Percentiles rank a stretch among this genome's conserved stretches.
Conservation (phyloP, 2,888 invertebrate genomes). For the Xylota sylvarum region DNA sequence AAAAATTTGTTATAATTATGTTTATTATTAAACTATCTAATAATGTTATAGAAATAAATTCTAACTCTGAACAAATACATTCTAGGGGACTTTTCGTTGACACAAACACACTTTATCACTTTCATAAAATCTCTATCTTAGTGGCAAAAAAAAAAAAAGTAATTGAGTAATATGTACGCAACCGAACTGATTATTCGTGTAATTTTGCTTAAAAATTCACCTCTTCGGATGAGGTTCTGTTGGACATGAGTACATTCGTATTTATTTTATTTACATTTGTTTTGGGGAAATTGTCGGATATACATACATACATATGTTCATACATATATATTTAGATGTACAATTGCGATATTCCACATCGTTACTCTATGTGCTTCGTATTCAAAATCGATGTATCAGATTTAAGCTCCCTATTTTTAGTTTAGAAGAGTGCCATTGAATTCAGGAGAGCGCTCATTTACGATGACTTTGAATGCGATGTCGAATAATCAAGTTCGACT, state of each 20-base stretch:
- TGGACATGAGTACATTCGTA: constrained; percentile 15
- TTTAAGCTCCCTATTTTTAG: constrained; percentile 10
- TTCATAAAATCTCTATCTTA: constrained; percentile 68
- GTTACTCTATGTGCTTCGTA: constrained; percentile 18
- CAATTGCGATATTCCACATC: constrained; percentile 28
- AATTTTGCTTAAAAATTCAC: constrained; percentile 8
- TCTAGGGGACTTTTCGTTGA: constrained; percentile 65
- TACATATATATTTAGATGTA: constrained; percentile 55
- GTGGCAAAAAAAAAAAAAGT: constrained; percentile 43
- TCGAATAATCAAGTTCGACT: constrained; percentile 54
- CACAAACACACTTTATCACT: constrained; percentile 74
- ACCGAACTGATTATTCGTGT: constrained; percentile 64
- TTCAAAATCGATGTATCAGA: not conserved
- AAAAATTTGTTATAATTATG: constrained; percentile 39
- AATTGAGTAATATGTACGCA: constrained; percentile 51
- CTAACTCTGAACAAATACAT: constrained; percentile 60
- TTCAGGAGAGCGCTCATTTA: constrained; percentile 15
- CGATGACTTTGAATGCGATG: constrained; percentile 1
- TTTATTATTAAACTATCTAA: constrained; percentile 65
- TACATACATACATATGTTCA: constrained; percentile 67
- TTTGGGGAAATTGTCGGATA: constrained; percentile 23
- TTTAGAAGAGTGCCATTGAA: constrained; percentile 18
- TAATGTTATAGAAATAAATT: constrained; percentile 42
- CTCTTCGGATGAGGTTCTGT: constrained; percentile 11
- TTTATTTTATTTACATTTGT: constrained; percentile 54